These are phyloP conservation scores for Girardinus metallicus DNA, from an alignment of 2,797 vertebrate genomes.

Conservation along the genomic window DNA sequence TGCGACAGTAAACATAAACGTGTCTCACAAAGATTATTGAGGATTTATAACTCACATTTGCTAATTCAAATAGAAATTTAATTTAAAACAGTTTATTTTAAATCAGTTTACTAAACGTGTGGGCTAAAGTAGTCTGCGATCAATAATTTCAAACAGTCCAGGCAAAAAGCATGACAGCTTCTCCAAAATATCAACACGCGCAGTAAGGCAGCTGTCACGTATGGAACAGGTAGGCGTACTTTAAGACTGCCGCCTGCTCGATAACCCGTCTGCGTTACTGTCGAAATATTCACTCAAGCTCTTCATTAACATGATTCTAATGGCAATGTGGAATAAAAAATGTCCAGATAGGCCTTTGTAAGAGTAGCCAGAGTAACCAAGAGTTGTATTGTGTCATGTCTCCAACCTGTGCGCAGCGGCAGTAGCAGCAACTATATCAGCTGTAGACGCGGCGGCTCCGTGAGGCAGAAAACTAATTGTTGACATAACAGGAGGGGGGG, in stretches of 20 bases:
- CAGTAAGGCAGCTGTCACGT: slow-evolving; percentile 70
- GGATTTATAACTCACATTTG: background rate
- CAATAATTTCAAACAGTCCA: slow-evolving; percentile 25
- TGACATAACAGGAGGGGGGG: slow-evolving; percentile 41
- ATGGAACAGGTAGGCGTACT: slow-evolving; percentile 77
- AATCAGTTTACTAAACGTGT: background rate
- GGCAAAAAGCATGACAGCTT: slow-evolving; percentile 56
- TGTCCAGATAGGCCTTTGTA: slow-evolving; percentile 38
- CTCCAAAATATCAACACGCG: slow-evolving; percentile 57
- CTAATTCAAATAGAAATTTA: background rate
- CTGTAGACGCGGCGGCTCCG: slow-evolving; percentile 51
- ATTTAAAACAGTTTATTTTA: background rate
- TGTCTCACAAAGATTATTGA: background rate
- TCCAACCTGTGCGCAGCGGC: slow-evolving; percentile 64
- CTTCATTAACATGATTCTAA: slow-evolving; percentile 38
- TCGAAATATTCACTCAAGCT: slow-evolving; percentile 62
- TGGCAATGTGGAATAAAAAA: slow-evolving; percentile 1
- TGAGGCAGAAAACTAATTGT: slow-evolving; percentile 69
- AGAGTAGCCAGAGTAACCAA: slow-evolving; percentile 33
- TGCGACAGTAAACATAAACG: background rate
- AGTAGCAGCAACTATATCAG: slow-evolving; percentile 29
- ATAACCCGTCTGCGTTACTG: slow-evolving; percentile 55
- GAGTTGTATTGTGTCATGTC: slow-evolving; percentile 67
- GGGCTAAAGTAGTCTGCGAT: background rate
- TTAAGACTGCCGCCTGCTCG: slow-evolving; percentile 61